These are phyloP conservation scores for Rana temporaria DNA, from an alignment of 2,113 vertebrate species.

Conservation along the genomic window DNA sequence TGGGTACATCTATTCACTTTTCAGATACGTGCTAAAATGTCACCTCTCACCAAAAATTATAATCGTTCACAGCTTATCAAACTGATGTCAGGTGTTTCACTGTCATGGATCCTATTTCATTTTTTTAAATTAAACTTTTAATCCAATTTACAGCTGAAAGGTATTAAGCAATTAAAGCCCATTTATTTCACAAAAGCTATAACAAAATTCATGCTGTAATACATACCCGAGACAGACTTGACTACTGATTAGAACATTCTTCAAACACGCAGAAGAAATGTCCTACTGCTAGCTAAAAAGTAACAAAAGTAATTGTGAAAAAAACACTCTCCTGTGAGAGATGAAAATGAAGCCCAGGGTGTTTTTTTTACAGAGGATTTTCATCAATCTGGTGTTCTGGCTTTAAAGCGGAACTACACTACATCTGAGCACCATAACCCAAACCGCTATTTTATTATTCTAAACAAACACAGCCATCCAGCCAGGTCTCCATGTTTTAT, in stretches of 20 bases:
- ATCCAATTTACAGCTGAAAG: not conserved
- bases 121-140: not conserved
- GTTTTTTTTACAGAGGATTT: too few species aligned
- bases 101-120: not conserved
- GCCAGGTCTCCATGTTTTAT: too few species aligned
- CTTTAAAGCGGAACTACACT: too few species aligned
- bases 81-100: conserved; percentile 10
- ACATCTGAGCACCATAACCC: too few species aligned
- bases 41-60: not conserved
- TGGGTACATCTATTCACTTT: not conserved
- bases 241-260: not conserved
- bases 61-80: conserved; percentile 18
- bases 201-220: conserved; percentile 24
- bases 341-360: too few species aligned
- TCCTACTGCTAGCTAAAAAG: too few species aligned
- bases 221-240: not conserved
- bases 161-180: not conserved
- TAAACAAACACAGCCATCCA: too few species aligned
- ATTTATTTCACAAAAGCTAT: conserved; percentile 1
- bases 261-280: not conserved
- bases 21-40: not conserved
- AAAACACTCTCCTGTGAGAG: too few species aligned
- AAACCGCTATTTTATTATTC: too few species aligned
- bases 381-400: too few species aligned
- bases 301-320: too few species aligned